Percentiles rank a stretch among this genome's conserved stretches.
Conservation (phyloP, 2,113 vertebrate genomes). For the Callopanchax toddi region DNA sequence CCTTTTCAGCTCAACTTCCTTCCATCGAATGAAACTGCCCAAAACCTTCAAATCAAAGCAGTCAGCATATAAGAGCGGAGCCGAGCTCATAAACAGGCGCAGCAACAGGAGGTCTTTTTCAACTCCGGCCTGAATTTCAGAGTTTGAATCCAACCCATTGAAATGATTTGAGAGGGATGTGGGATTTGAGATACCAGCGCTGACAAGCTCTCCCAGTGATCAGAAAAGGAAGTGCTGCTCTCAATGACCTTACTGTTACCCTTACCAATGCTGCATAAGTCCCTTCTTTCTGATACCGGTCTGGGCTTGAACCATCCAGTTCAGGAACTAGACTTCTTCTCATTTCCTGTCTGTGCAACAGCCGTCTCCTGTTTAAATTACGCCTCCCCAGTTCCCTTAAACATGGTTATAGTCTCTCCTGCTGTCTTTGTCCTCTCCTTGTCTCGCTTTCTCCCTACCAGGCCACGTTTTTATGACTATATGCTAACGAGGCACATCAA, state of each 20-base stretch:
- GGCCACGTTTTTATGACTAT: constrained; percentile 20
- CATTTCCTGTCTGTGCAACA: constrained; percentile 97
- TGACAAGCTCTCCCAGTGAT: constrained; percentile 63
- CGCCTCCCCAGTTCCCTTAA: constrained; percentile 63
- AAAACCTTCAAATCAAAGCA: constrained; percentile 70
- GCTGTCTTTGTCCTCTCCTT: constrained; percentile 29
- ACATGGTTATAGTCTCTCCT: constrained; percentile 75
- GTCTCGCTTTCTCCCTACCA: constrained; percentile 83
- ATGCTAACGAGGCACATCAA: constrained; percentile 77
- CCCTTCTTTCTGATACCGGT: constrained; percentile 90
- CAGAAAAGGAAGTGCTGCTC: constrained; percentile 77
- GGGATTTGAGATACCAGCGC: constrained; percentile 75
- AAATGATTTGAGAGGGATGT: constrained; percentile 78
- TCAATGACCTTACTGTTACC: constrained; percentile 99
- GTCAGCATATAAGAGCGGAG: constrained; percentile 62
- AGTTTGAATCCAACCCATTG: constrained; percentile 77
- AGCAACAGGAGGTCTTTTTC: constrained; percentile 77
- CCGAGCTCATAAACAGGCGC: constrained; percentile 62
- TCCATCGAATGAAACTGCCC: constrained; percentile 77
- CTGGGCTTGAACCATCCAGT: constrained; percentile 94
- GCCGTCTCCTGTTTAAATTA: constrained; percentile 99
- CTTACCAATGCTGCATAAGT: constrained; percentile 85
- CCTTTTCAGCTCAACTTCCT: constrained; percentile 78
- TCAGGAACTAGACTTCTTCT: constrained; percentile 94
- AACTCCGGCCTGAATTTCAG: constrained; percentile 70